These are phyloP conservation scores for Cygnus olor DNA, from an alignment of 2,797 vertebrate genomes.

Conservation along the genomic window DNA sequence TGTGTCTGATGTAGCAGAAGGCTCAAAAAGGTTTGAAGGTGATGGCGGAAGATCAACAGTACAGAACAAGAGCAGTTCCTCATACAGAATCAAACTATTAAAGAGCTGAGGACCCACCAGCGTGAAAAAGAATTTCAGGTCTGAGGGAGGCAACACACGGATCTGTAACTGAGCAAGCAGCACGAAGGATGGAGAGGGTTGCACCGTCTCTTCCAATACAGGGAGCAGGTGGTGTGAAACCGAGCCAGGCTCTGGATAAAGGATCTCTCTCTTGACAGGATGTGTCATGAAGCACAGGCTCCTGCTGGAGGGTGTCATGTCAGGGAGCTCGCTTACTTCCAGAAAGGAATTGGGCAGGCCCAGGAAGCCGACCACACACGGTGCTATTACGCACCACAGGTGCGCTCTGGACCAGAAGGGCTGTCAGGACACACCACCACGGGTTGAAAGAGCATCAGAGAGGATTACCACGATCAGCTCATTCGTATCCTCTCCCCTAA, in stretches of 20 bases:
- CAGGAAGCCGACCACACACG: not conserved
- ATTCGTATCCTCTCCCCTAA: not conserved
- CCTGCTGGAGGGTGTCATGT: not conserved
- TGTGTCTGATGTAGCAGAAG: not conserved
- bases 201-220: not conserved
- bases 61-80: not conserved
- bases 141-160: not conserved
- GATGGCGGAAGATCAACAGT: not conserved
- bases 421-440: not conserved
- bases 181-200: not conserved
- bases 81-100: not conserved
- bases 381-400: not conserved
- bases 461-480: not conserved
- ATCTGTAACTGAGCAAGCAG: not conserved
- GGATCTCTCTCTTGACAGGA: not conserved
- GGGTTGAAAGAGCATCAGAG: not conserved
- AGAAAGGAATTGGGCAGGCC: not conserved
- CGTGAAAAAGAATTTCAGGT: not conserved
- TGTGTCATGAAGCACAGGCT: not conserved
- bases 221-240: not conserved
- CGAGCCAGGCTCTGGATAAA: not conserved
- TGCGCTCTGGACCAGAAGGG: constrained; percentile 18
- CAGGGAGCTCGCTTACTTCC: not conserved
- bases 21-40: not conserved
- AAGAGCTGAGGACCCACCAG: not conserved